phyloP scores from a whole-genome alignment of 2,888 invertebrate genomes.

The Cataglyphis albicans region DNA sequence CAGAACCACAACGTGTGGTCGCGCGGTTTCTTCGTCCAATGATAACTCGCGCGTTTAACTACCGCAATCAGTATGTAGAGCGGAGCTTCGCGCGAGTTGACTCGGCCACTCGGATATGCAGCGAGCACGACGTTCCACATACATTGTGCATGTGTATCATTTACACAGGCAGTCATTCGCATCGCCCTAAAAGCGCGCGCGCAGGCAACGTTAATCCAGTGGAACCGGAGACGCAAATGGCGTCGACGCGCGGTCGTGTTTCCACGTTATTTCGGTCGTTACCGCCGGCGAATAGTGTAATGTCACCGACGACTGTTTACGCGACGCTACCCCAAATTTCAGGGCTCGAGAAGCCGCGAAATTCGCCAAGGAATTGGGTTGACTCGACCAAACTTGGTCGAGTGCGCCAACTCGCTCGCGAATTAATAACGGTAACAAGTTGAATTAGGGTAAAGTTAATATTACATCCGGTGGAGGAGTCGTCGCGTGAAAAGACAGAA shows the following conservation, averaged over 20 bases:
- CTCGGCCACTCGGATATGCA: constrained; percentile 18
- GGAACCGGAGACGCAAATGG: constrained; percentile 61
- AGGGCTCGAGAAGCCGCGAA: constrained; percentile 18
- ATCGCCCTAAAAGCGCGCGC: constrained; percentile 26
- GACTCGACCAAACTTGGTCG: constrained; percentile 34
- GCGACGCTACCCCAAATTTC: constrained; percentile 22
- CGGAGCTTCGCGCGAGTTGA: constrained; percentile 15
- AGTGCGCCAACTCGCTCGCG: constrained; percentile 17
- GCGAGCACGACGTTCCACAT: constrained; percentile 31
- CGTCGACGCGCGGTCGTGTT: constrained; percentile 55
- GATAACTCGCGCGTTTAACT: constrained; percentile 23
- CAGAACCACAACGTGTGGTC: not conserved
- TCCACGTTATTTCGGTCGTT: constrained; percentile 74
- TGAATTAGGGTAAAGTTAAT: constrained; percentile 43
- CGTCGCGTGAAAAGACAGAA: constrained; percentile 2
- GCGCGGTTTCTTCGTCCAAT: constrained; percentile 23
- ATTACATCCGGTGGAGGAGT: constrained; percentile 11
- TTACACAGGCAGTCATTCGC: constrained; percentile 66
- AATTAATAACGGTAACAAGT: constrained; percentile 41
- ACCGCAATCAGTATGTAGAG: constrained; percentile 19
- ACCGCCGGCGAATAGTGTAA: constrained; percentile 66
- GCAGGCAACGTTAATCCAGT: constrained; percentile 62
- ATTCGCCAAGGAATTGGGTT: constrained; percentile 49
- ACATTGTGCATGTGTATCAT: constrained; percentile 36
- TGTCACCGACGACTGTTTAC: constrained; percentile 61